phyloP scores from a whole-genome alignment of 2,113 vertebrate genomes.

The Bujurquina vittata region DNA sequence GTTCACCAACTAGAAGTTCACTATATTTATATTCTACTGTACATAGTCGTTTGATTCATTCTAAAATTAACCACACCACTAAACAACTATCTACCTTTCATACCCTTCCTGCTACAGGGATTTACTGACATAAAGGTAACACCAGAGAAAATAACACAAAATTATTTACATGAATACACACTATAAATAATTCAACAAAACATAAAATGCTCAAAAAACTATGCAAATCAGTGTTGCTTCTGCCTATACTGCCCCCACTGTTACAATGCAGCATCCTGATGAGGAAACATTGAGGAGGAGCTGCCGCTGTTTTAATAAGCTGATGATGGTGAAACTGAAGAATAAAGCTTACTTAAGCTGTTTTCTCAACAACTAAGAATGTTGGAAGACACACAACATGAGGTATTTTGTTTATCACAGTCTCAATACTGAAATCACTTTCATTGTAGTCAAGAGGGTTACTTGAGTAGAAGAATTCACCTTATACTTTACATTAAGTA shows the following conservation, averaged over 20 bases:
- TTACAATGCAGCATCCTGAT: not conserved
- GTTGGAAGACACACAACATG: no score
- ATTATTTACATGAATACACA: not conserved
- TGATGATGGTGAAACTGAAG: not conserved
- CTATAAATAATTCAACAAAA: not conserved
- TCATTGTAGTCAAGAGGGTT: not conserved
- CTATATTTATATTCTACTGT: not conserved
- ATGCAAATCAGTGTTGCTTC: no score
- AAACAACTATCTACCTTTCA: not conserved
- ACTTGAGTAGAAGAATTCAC: not conserved
- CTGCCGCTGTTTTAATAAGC: not conserved
- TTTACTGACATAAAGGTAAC: not conserved
- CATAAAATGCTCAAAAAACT: not conserved
- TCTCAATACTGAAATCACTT: not conserved
- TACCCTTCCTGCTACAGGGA: not conserved
- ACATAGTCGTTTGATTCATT: no score
- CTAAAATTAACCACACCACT: not conserved
- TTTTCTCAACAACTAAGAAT: no score
- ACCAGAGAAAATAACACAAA: not conserved
- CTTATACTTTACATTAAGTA: not conserved
- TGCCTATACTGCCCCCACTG: not conserved
- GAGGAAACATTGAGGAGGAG: not conserved
- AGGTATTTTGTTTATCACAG: not conserved
- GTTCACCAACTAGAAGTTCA: rapidly evolving
- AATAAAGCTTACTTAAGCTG: not conserved